Percentiles rank a stretch among this genome's conserved stretches.
Conservation (phyloP, 1,140 invertebrate genomes). For the Cotesia typhae region DNA sequence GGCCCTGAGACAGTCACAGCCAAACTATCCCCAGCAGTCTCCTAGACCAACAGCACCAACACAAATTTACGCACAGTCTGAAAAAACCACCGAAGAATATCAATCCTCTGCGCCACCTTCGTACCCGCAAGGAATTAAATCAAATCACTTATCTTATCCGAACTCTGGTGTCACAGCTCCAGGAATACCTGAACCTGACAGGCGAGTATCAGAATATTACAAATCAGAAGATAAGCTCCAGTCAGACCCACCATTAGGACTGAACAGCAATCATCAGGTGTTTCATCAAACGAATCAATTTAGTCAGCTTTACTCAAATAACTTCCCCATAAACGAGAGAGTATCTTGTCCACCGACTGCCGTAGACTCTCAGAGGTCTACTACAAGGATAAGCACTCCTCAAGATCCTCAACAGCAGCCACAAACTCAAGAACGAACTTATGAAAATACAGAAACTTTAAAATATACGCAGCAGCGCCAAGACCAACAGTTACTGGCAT, state of each 20-base stretch:
- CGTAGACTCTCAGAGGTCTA: constrained; percentile 42
- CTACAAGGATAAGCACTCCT: constrained; percentile 40
- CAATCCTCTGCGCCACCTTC: constrained; percentile 33
- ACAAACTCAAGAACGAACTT: constrained; percentile 43
- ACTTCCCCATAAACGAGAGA: constrained; percentile 47
- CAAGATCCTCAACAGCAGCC: constrained; percentile 44
- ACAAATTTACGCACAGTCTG: constrained; percentile 41
- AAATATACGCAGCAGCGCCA: constrained; percentile 50
- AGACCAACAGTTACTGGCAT: constrained; percentile 52
- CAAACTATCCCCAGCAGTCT: constrained; percentile 45
- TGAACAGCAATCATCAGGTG: constrained; percentile 55
- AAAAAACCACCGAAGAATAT: constrained; percentile 44
- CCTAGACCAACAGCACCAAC: constrained; percentile 34
- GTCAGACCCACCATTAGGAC: constrained; percentile 45
- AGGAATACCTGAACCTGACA: constrained; percentile 46
- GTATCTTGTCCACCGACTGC: constrained; percentile 46
- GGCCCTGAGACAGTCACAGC: constrained; percentile 1
- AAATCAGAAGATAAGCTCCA: constrained; percentile 56
- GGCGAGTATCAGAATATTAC: constrained; percentile 46
- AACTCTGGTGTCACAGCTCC: constrained; percentile 41
- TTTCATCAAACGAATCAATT: constrained; percentile 51
- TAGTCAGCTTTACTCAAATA: constrained; percentile 53
- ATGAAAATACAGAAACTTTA: constrained; percentile 41
- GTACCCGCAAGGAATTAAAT: constrained; percentile 54
- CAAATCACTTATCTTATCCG: constrained; percentile 50